A percentile compares a stretch with the other conserved stretches of the same genome.
phyloP scores from a whole-genome alignment of 2,888 invertebrate species.

The Cremastinae sp. region DNA sequence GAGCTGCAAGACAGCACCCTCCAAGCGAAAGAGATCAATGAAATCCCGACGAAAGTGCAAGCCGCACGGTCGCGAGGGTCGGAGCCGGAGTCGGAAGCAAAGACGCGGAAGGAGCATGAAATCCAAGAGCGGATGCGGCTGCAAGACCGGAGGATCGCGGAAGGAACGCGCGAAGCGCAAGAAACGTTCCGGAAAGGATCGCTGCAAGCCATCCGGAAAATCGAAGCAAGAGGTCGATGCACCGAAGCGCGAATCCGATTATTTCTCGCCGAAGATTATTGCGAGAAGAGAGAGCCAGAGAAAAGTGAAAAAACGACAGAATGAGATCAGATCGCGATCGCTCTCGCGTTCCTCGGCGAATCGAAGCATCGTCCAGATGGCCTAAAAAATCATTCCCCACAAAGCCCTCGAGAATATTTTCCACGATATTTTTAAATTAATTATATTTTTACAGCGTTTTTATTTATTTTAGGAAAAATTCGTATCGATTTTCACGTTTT shows the following conservation, averaged over 20 bases:
- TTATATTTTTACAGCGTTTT: too few relatives aligned
- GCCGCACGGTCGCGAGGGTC: conserved; percentile 22
- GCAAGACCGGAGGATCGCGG: conserved; percentile 31
- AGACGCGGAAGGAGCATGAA: conserved; percentile 14
- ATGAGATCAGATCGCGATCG: conserved; percentile 45
- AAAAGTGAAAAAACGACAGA: conserved; percentile 15
- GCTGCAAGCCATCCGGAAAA: too few relatives aligned
- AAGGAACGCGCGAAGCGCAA: conserved; percentile 24
- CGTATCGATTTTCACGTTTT: too few relatives aligned
- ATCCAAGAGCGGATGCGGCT: conserved; percentile 29
- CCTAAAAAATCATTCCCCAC: too few relatives aligned
- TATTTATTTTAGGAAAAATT: too few relatives aligned
- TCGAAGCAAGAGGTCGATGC: too few relatives aligned
- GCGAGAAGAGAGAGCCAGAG: conserved; percentile 15
- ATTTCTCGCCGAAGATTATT: conserved; percentile 17
- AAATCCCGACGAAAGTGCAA: conserved; percentile 33
- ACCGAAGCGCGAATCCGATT: conserved; percentile 35
- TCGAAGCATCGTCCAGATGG: too few relatives aligned
- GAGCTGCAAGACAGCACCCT: conserved; percentile 37
- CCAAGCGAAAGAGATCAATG: conserved; percentile 28
- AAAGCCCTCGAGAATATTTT: too few relatives aligned
- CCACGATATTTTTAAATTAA: too few relatives aligned
- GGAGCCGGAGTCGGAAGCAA: conserved; percentile 7
- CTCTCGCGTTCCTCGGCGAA: too few relatives aligned
- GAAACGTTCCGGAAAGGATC: too few relatives aligned